phyloP scores from a whole-genome alignment of 2,113 vertebrate genomes.

The Desmodus rotundus region DNA sequence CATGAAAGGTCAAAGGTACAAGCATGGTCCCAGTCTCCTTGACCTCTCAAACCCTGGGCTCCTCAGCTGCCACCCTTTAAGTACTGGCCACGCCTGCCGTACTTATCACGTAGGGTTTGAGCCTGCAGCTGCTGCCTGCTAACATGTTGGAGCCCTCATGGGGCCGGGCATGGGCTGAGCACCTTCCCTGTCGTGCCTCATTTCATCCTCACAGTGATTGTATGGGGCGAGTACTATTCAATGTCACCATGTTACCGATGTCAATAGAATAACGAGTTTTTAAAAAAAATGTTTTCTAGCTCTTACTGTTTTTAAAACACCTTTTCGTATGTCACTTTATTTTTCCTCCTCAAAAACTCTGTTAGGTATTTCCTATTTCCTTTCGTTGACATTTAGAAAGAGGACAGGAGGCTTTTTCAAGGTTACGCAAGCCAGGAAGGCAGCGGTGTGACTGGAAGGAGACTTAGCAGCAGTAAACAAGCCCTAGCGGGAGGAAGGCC shows the following conservation, averaged over 20 bases:
- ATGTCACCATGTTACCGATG: not conserved
- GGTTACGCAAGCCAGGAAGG: not conserved
- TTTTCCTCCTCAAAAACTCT: not conserved
- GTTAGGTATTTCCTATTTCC: not conserved
- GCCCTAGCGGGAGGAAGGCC: not conserved
- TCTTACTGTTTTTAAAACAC: not conserved
- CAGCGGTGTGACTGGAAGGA: not conserved
- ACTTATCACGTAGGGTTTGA: rapidly evolving
- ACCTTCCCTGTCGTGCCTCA: not conserved
- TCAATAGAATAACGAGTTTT: no score
- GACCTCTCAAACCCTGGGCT: not conserved
- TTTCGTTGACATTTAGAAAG: not conserved
- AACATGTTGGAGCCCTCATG: no score
- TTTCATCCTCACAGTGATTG: not conserved
- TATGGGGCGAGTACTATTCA: not conserved
- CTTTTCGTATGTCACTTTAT: not conserved
- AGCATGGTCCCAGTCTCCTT: not conserved
- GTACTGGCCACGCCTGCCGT: rapidly evolving
- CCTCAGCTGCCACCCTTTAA: not conserved
- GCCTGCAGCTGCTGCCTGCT: no score
- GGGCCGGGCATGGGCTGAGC: not conserved
- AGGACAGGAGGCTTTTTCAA: not conserved
- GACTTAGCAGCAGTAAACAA: not conserved
- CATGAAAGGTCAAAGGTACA: not conserved
- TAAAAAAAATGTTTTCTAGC: not conserved